Evolutionary conservation across 2,888 invertebrate genomes (phyloP).

Genomic region (Globia sparganii): DNA sequence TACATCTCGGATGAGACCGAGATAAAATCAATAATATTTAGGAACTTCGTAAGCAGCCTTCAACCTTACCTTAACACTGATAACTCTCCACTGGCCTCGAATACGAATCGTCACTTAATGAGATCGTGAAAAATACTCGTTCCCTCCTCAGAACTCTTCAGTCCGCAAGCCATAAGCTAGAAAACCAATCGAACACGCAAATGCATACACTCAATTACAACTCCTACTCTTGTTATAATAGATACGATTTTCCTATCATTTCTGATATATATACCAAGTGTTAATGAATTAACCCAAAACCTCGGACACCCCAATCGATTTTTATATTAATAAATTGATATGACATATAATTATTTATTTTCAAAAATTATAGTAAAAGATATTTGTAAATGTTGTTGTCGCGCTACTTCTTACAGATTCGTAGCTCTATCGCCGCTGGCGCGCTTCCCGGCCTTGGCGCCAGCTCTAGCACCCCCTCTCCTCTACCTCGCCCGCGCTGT

Average conservation of each 20-base stretch:
- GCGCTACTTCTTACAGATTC: too few species aligned
- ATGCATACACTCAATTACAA: slow-evolving; percentile 69
- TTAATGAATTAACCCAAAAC: too few species aligned
- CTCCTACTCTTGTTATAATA: slow-evolving; percentile 67
- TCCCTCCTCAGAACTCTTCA: slow-evolving; percentile 81
- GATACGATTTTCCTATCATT: slow-evolving; percentile 65
- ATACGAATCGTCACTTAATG: slow-evolving; percentile 88
- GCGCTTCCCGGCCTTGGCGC: too few species aligned
- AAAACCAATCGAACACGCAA: slow-evolving; percentile 69
- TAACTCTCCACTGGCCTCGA: slow-evolving; percentile 79
- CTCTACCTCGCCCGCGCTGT: too few species aligned
- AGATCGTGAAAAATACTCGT: slow-evolving; percentile 88
- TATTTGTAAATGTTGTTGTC: too few species aligned
- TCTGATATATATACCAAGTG: too few species aligned
- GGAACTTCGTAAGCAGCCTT: slow-evolving; percentile 74
- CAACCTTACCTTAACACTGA: slow-evolving; percentile 76
- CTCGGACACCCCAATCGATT: too few species aligned
- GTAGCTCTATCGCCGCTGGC: too few species aligned
- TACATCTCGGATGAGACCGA: slow-evolving; percentile 62
- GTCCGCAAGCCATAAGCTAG: slow-evolving; percentile 71
- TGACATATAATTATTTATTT: too few species aligned
- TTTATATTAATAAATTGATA: too few species aligned
- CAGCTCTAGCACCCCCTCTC: too few species aligned
- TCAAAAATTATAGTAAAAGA: too few species aligned
- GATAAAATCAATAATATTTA: slow-evolving; percentile 78